phyloP scores from a whole-genome alignment of 2,113 vertebrate genomes.

The Atrichornis clamosus region DNA sequence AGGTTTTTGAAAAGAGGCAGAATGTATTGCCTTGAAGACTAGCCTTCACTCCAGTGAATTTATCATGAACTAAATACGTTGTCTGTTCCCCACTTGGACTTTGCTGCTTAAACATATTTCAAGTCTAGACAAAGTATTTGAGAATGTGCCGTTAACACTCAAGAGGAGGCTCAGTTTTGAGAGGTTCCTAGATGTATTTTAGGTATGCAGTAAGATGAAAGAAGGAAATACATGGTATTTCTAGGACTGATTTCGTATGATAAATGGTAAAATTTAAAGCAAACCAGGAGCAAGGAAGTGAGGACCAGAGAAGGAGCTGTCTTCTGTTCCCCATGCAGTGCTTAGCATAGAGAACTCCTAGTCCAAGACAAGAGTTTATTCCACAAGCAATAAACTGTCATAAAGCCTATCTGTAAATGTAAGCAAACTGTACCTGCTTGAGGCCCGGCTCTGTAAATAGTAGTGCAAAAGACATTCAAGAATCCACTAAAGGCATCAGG shows the following conservation, averaged over 20 bases:
- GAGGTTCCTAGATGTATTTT: not conserved
- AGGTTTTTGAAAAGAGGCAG: not conserved
- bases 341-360: not conserved
- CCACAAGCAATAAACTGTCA: not conserved
- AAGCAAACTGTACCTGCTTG: not conserved
- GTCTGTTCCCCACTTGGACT: not conserved
- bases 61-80: fast-evolving
- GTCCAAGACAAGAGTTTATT: not conserved
- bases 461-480: not conserved
- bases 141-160: fast-evolving
- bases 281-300: not conserved
- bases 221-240: not conserved
- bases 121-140: constrained; percentile 13
- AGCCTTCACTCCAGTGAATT: not conserved
- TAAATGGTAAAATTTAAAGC: not conserved
- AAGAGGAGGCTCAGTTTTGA: not conserved
- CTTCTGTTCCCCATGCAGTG: not conserved
- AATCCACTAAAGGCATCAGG: not conserved
- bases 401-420: not conserved
- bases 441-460: not conserved
- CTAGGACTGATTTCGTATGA: not conserved
- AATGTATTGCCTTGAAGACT: not conserved
- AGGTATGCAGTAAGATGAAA: not conserved
- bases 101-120: not conserved
- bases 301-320: not conserved